Conservation (phyloP, 2,113 vertebrate species). For the Empidonax alnorum region DNA sequence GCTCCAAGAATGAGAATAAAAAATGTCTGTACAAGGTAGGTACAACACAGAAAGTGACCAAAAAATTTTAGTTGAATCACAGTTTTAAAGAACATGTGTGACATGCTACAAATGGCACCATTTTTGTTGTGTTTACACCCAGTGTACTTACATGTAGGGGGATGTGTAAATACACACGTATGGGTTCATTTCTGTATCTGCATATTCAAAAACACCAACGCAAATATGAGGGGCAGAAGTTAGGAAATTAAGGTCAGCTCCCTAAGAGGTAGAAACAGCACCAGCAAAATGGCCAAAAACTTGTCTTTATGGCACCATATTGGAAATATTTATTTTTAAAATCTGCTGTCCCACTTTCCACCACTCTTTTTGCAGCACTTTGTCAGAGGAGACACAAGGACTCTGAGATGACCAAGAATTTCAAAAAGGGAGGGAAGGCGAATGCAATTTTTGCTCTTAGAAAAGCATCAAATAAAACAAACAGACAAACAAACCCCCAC, state of each 20-base stretch:
- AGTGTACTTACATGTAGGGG: neutral
- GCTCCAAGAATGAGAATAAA: neutral
- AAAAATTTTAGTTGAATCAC: neutral
- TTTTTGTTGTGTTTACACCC: neutral
- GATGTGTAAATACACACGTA: neutral
- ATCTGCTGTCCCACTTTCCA: neutral
- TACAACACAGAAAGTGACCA: neutral
- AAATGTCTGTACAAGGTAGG: neutral
- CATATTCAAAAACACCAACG: neutral
- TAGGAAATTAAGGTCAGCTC: neutral
- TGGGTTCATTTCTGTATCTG: neutral
- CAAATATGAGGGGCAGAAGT: neutral
- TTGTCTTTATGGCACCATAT: neutral
- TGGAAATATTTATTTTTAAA: neutral
- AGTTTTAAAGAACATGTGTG: accelerated
- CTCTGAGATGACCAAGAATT: neutral
- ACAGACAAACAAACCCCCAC: too few relatives aligned
- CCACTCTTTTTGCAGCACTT: neutral
- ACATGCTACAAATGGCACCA: neutral
- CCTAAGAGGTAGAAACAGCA: neutral
- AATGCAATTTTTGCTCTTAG: neutral
- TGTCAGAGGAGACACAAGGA: neutral
- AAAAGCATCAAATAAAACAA: neutral
- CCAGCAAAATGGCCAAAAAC: neutral
- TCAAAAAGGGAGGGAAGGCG: neutral